Evolutionary conservation across 1,140 invertebrate genomes (phyloP).

Genomic region (Bombus breviceps): DNA sequence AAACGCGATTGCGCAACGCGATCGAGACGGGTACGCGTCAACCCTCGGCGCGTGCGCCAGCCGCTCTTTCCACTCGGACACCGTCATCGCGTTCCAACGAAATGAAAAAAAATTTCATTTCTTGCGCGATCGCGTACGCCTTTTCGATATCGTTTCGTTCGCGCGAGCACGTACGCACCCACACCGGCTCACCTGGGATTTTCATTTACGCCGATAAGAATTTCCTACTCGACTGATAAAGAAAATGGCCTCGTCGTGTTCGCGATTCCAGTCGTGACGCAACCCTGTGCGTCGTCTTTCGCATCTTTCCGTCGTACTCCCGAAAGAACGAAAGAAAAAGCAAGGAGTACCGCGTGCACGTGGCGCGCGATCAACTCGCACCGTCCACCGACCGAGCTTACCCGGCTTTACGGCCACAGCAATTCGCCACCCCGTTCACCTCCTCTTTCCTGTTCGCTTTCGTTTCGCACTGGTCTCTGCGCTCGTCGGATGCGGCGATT

Average conservation of each 20-base stretch:
- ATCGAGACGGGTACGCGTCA: neutral
- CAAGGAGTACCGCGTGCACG: neutral
- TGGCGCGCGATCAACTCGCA: rapidly evolving
- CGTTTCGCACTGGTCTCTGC: too few relatives aligned
- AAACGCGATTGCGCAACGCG: constrained; percentile 21
- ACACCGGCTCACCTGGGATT: constrained; percentile 40
- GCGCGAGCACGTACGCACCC: constrained; percentile 12
- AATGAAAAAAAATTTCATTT: constrained; percentile 43
- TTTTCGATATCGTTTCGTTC: constrained; percentile 1
- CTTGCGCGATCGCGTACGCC: neutral
- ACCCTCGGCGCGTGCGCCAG: neutral
- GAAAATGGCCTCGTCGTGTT: constrained; percentile 66
- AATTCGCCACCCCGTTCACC: too few relatives aligned
- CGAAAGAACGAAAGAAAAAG: neutral
- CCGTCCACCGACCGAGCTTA: too few relatives aligned
- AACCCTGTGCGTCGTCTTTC: constrained; percentile 30
- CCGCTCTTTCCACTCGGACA: neutral
- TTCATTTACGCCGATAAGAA: constrained; percentile 66
- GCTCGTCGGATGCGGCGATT: too few relatives aligned
- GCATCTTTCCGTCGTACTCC: neutral
- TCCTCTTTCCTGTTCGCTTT: too few relatives aligned
- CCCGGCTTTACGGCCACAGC: too few relatives aligned
- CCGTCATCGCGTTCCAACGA: neutral
- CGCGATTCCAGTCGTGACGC: constrained; percentile 67
- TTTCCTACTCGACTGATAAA: constrained; percentile 66